Conservation (phyloP, 2,113 vertebrate species). For the Axis porcinus region DNA sequence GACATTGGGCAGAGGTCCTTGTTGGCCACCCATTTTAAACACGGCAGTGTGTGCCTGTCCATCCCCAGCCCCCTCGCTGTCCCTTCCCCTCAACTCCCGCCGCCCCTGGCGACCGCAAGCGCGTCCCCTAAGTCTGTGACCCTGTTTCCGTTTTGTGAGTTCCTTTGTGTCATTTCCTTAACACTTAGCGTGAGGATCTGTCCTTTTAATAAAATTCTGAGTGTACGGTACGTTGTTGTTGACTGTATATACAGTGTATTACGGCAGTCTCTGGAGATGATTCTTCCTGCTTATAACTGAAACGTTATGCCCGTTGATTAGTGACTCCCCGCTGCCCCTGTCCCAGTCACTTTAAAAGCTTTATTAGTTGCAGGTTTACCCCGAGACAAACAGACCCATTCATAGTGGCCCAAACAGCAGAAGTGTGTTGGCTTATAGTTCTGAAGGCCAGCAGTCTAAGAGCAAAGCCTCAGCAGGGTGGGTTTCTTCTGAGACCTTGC, state of each 20-base stretch:
- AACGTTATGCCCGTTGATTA: not conserved
- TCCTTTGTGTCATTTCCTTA: not conserved
- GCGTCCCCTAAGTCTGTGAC: not conserved
- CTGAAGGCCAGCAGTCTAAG: not conserved
- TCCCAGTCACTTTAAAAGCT: not conserved
- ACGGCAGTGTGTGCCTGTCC: not conserved
- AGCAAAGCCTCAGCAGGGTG: no score
- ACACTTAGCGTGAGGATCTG: not conserved
- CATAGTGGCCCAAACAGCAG: not conserved
- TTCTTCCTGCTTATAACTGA: not conserved
- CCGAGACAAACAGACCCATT: not conserved
- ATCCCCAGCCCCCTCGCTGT: not conserved
- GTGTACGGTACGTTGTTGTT: not conserved
- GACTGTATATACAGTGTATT: not conserved
- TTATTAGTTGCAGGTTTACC: not conserved
- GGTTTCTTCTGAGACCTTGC: not conserved
- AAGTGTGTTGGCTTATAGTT: not conserved
- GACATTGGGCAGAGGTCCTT: not conserved
- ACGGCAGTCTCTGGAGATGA: not conserved
- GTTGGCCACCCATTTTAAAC: not conserved
- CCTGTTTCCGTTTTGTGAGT: not conserved
- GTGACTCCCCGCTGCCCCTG: not conserved
- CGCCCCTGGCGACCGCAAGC: accelerated
- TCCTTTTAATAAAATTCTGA: not conserved
- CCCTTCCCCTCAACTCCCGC: not conserved